Base-by-base conservation (phyloP, 1,140 invertebrate genomes). In the Lamellibrachia luymesi region DNA sequence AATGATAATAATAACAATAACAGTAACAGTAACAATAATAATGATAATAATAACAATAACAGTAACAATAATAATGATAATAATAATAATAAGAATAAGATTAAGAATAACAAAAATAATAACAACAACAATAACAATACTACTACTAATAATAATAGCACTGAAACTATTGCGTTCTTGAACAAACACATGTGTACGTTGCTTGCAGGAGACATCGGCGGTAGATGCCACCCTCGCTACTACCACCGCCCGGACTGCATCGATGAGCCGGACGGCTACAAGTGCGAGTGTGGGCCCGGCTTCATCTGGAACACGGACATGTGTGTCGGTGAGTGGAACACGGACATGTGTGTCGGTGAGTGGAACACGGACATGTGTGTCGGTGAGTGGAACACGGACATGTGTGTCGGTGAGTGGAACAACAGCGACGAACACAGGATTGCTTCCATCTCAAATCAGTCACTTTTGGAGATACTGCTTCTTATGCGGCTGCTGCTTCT, bases 291-390 rank as follows among this genome's bases (percentile, higher is more conserved):
- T 94, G 96, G 96, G 4, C 95, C 96, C 4, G 96, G 96, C 25
- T 96, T 96, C 92, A 94, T 95, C 89, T 96, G 96, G 96, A 96
- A 96, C 94, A 96, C 95, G 6, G 92, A 95, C 27, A 95, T 94
- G 92, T 96, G 96, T 94, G 96, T 96, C 94, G 96, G 96, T 96
- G 95, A 95, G 95, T 95, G 64, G 13, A 52, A 91, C 91, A 38
- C 38, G 38, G 38, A 38, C 38, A 38, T 38, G 38, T 38, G 38
- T 38, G 38, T 38, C 38, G 38, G 38, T 38, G 38, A 38, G 38
- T 38, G 38, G 38, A 38, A 38, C 38, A 38, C 38, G 38, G 38
- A 38, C 38, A 38, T 38, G 38, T 38, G 38, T 38, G 38, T 38
- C 38, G 38, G 38, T 38, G 38, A 38, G 38, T 38, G 38, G 38